These are phyloP conservation scores for Anolis apletophallus DNA, from an alignment of 2,797 vertebrate species.

Conservation along the genomic window DNA sequence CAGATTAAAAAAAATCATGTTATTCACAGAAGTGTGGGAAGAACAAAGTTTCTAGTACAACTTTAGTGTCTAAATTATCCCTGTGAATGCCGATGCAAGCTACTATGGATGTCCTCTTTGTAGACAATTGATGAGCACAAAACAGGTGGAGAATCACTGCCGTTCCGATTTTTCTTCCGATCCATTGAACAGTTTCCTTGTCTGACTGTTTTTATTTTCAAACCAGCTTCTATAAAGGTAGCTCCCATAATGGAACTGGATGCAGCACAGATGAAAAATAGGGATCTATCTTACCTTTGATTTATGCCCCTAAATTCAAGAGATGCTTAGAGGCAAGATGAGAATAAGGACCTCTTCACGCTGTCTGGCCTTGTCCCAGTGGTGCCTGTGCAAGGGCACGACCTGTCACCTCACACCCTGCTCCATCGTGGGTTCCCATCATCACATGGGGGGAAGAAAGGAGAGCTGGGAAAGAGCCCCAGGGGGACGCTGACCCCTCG, in stretches of 20 bases:
- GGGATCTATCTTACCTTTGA: not conserved
- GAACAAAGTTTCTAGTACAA: constrained; percentile 4
- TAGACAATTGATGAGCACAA: fast-evolving
- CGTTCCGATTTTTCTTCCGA: not conserved
- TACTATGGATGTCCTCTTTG: not conserved
- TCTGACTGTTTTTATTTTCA: not conserved
- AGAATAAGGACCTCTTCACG: too few relatives aligned
- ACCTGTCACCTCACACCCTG: too few relatives aligned
- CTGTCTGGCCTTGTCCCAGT: too few relatives aligned
- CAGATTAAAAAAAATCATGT: constrained; percentile 19
- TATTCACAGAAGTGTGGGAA: not conserved
- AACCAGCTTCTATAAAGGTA: constrained; percentile 17
- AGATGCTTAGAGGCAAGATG: not conserved
- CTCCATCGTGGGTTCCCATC: too few relatives aligned
- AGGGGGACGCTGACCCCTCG: too few relatives aligned
- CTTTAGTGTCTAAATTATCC: not conserved
- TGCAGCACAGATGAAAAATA: not conserved
- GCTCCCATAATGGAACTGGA: constrained; percentile 23
- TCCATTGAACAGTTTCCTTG: not conserved
- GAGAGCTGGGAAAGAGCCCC: too few relatives aligned
- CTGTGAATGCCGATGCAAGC: not conserved
- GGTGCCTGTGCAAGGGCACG: too few relatives aligned
- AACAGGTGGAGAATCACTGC: not conserved
- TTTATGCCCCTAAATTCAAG: not conserved
- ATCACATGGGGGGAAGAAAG: too few relatives aligned